A percentile compares a stretch with the other conserved stretches of the same genome.
phyloP scores from a whole-genome alignment of 2,113 vertebrate species.

The zebrafish (Danio rerio) region GRCz12tu NC_133194.1:29405001-29405500 shows the following conservation, averaged over 20 bases:
- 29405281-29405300: slow-evolving; percentile 56
- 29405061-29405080: too few relatives aligned
- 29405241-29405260: background rate
- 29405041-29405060: too few relatives aligned
- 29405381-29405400: background rate
- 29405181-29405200: background rate
- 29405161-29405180: slow-evolving; percentile 2
- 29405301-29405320: slow-evolving; percentile 53
- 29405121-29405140: background rate
- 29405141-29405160: background rate
- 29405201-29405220: background rate
- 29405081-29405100: background rate
- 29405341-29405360: background rate
- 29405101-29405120: background rate
- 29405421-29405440: background rate
- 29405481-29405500: background rate
- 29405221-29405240: background rate
- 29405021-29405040: too few relatives aligned
- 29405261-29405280: background rate
- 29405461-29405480: background rate
- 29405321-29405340: background rate
- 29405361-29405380: slow-evolving; percentile 9
- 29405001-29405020: too few relatives aligned
- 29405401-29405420: background rate
- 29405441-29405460: too few relatives aligned